Conservation (phyloP, 2,113 vertebrate genomes). For the Ceyx margarethae region DNA sequence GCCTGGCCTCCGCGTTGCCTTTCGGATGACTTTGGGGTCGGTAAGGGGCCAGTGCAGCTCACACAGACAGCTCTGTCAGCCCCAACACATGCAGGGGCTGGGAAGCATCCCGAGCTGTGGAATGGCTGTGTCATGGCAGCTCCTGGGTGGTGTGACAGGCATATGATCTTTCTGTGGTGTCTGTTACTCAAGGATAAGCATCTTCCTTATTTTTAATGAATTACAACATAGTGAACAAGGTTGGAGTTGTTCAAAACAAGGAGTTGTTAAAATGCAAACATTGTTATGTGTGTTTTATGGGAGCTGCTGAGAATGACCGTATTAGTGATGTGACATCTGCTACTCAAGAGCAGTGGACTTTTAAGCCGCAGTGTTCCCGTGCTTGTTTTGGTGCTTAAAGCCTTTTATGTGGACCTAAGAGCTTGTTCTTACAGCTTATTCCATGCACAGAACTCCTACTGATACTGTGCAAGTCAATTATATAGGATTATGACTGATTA, state of each 20-base stretch:
- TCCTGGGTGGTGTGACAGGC: constrained; percentile 18
- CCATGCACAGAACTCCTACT: not conserved
- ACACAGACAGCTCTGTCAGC: not conserved
- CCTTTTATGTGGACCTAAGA: not conserved
- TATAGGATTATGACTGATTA: constrained; percentile 3
- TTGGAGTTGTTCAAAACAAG: not conserved
- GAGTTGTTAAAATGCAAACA: not conserved
- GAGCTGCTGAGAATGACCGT: not conserved
- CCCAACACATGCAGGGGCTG: not conserved
- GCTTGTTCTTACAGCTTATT: not conserved
- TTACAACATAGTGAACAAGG: not conserved
- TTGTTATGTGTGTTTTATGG: not conserved
- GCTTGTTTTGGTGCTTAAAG: not conserved
- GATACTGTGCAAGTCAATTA: not conserved
- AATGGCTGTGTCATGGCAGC: not conserved
- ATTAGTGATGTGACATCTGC: not conserved
- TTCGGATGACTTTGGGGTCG: not conserved
- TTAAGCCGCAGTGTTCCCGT: not conserved
- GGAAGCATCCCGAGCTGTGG: not conserved
- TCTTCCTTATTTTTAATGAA: constrained; percentile 12
- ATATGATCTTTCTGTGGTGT: constrained; percentile 14
- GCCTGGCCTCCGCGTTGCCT: not conserved
- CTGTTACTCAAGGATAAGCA: not conserved
- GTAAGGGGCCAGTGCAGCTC: not conserved
- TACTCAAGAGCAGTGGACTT: not conserved